Conservation (phyloP, 37 sponge, comb jelly and placozoan species). For the Eunapius fragilis region DNA sequence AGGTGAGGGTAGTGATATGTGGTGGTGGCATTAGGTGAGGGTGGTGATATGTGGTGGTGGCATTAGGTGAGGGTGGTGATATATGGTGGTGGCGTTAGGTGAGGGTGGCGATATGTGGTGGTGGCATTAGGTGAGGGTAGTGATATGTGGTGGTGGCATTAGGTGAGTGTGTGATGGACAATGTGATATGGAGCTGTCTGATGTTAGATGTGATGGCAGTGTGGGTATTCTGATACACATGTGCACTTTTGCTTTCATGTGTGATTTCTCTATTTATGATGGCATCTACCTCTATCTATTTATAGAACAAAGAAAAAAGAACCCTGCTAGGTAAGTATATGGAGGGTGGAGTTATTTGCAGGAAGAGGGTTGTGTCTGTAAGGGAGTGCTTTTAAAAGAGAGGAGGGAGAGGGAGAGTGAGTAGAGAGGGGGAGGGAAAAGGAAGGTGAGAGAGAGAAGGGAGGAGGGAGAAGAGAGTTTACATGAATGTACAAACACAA, state of each 20-base stretch:
- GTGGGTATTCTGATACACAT: neutral
- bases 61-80: neutral
- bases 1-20: neutral
- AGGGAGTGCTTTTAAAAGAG: too few relatives aligned
- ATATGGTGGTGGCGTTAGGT: slow-evolving; percentile 5
- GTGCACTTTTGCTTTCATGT: neutral
- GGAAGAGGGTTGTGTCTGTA: neutral
- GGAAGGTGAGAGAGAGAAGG: neutral
- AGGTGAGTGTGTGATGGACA: neutral
- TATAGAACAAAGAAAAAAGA: neutral
- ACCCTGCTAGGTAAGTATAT: neutral
- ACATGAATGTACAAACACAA: neutral
- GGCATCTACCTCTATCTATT: too few relatives aligned
- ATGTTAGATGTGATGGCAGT: neutral
- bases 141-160: too few relatives aligned
- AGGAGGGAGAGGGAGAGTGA: neutral
- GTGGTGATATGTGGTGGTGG: too few relatives aligned
- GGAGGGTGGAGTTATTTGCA: neutral
- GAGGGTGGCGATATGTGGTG: neutral
- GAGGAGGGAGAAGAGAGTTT: too few relatives aligned
- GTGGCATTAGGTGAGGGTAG: too few relatives aligned
- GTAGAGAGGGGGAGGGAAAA: neutral
- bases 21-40: neutral
- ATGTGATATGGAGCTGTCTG: neutral
- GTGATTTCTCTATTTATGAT: neutral